phyloP scores from a whole-genome alignment of 2,888 invertebrate genomes.

The Pammene aurita region DNA sequence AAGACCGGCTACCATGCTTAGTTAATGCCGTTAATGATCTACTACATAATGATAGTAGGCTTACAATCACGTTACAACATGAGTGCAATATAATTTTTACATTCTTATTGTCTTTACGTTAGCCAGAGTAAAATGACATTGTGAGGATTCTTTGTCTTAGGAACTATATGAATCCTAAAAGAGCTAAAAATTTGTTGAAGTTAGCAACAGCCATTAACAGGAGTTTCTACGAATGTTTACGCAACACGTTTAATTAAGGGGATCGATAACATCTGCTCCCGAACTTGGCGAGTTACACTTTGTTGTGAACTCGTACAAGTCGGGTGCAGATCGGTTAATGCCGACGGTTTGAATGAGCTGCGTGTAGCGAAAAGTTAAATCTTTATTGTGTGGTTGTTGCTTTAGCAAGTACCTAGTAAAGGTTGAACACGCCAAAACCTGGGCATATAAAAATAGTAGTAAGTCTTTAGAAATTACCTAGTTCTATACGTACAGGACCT shows the following conservation, averaged over 20 bases:
- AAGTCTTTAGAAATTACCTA: no score
- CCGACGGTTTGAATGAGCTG: background rate
- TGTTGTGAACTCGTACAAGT: slow-evolving; percentile 15
- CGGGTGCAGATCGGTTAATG: background rate
- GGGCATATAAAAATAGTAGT: no score
- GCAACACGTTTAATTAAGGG: slow-evolving; percentile 37
- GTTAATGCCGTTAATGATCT: no score
- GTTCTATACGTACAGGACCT: no score
- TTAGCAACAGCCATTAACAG: slow-evolving; percentile 42
- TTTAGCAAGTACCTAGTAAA: no score
- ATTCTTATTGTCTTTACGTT: background rate
- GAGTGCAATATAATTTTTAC: no score
- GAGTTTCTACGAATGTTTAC: slow-evolving; percentile 34
- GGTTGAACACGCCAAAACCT: no score
- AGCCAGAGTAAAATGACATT: background rate
- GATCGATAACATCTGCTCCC: slow-evolving; percentile 39
- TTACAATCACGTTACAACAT: no score
- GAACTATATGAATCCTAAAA: slow-evolving; percentile 20
- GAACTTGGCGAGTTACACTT: slow-evolving; percentile 22
- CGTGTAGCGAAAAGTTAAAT: background rate
- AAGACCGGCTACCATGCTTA: no score
- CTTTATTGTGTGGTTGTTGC: background rate
- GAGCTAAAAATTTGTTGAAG: slow-evolving; percentile 48
- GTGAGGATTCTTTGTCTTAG: background rate
- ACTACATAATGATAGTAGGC: no score